Evolutionary conservation across 2,113 vertebrate species (phyloP), one percentile per base, ranked within the genome.

Genomic region (Micronycteris hirsuta): DNA sequence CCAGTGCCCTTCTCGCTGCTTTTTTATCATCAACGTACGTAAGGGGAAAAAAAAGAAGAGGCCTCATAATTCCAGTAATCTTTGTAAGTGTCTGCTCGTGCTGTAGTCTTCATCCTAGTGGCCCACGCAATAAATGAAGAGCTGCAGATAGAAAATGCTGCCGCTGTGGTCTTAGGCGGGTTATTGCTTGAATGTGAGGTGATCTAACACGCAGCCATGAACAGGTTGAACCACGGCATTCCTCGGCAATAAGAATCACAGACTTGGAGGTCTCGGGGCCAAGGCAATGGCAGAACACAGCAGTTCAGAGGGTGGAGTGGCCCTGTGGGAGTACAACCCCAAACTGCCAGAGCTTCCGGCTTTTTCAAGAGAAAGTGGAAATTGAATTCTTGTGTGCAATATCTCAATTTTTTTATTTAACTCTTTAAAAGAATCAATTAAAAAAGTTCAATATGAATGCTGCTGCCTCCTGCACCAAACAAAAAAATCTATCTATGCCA

Each of bases 341-440:
- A 24, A 5, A 22, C 84, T 65, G 14, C 12, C 24, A 76, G 36
- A 71, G 43, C 38, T 76, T 31, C 63, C 14, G 1, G 13, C 36
- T 95, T 93, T 78, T 88, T 38, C 7, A 19, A 5, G 43, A 84
- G 26, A 77, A 80, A 52, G n/a, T 68, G 20, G 52, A 47, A 74
- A 63, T 28, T 6, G 4, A 56, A 81, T 38, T 87, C 9, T 83
- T 45, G 1, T 8, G 8, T 56, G 47, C 65, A 26, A n/a, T 58
- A 68, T 4, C 36, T 91, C 52, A 9, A 7, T 61, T 78, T 61
- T 67, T 70, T 15, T 22, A 22, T 16, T 67, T 61, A 45, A 68
- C 36, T 31, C 33, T 89, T 93, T 68, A 52, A 86, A 87, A 52
- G 16, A 63, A 78, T 89, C 5, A 5, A 14, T 61, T 71, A 8